These are phyloP conservation scores for Pachyuromys duprasi DNA, from an alignment of 2,797 vertebrate species.

Conservation along the genomic window DNA sequence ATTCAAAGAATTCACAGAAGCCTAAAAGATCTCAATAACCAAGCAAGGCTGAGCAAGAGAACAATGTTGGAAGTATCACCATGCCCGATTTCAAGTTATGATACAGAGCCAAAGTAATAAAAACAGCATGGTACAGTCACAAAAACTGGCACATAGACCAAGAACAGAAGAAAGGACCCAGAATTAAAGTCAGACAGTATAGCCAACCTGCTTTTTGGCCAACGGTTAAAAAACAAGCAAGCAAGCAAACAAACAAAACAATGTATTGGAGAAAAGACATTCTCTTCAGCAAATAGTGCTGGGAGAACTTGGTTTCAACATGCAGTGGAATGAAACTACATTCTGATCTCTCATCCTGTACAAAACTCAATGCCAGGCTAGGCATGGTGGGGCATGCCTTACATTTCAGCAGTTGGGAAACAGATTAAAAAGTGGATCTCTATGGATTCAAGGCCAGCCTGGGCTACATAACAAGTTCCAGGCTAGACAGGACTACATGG, in stretches of 20 bases:
- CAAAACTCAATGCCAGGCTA: neutral
- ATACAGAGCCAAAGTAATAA: neutral
- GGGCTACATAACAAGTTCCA: no score
- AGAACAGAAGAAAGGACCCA: neutral
- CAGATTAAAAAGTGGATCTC: neutral
- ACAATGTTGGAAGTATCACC: neutral
- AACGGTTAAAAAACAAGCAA: neutral
- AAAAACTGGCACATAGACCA: neutral
- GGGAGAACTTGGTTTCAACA: neutral
- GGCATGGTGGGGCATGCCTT: neutral
- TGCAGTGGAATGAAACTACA: neutral
- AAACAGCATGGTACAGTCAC: neutral
- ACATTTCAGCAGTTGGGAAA: no score
- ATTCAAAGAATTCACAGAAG: neutral
- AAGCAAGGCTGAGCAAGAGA: neutral
- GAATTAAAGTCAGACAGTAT: neutral
- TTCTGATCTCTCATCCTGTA: neutral
- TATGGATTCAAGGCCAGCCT: neutral
- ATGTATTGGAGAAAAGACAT: neutral
- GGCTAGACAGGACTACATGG: neutral
- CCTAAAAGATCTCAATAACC: neutral
- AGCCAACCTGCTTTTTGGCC: neutral
- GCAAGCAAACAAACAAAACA: neutral
- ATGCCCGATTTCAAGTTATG: neutral
- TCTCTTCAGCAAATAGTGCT: neutral